Evolutionary conservation across 1,140 invertebrate species (phyloP).

Genomic region (Brachionus koreanus): DNA sequence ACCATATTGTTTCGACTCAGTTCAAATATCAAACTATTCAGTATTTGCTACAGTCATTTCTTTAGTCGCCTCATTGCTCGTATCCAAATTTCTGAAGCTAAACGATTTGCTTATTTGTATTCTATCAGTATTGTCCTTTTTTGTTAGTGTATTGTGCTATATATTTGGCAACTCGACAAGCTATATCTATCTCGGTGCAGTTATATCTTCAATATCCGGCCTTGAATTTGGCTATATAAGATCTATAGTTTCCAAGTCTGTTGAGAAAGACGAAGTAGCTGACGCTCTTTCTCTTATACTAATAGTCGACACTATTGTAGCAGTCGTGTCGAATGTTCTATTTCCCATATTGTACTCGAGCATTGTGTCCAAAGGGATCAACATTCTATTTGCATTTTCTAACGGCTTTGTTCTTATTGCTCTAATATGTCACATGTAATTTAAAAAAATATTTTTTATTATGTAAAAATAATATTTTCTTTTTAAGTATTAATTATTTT

Average conservation of each 20-base stretch:
- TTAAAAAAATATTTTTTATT: neutral
- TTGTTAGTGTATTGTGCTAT: neutral
- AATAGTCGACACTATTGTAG: slow-evolving; percentile 41
- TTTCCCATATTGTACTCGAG: slow-evolving; percentile 20
- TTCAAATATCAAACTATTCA: slow-evolving; percentile 38
- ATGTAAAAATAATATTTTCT: neutral
- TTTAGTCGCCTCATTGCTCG: slow-evolving; percentile 14
- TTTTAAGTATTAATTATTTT: slow-evolving; percentile 28
- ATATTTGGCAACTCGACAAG: neutral
- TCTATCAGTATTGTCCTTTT: neutral
- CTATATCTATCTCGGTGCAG: slow-evolving; percentile 24
- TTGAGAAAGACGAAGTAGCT: slow-evolving; percentile 8
- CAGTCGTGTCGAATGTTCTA: neutral
- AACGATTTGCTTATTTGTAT: slow-evolving; percentile 41
- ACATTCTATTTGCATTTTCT: slow-evolving; percentile 28
- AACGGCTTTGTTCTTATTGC: slow-evolving; percentile 30
- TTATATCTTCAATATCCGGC: slow-evolving; percentile 19
- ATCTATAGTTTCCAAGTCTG: slow-evolving; percentile 32
- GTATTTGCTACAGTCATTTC: slow-evolving; percentile 33
- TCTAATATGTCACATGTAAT: slow-evolving; percentile 19
- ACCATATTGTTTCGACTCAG: slow-evolving; percentile 32
- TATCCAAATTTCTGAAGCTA: slow-evolving; percentile 22
- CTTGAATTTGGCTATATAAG: slow-evolving; percentile 23
- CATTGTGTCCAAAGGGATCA: slow-evolving; percentile 15
- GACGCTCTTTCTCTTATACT: slow-evolving; percentile 38